phyloP scores from a whole-genome alignment of 2,888 invertebrate species.

The Eristalinus aeneus region DNA sequence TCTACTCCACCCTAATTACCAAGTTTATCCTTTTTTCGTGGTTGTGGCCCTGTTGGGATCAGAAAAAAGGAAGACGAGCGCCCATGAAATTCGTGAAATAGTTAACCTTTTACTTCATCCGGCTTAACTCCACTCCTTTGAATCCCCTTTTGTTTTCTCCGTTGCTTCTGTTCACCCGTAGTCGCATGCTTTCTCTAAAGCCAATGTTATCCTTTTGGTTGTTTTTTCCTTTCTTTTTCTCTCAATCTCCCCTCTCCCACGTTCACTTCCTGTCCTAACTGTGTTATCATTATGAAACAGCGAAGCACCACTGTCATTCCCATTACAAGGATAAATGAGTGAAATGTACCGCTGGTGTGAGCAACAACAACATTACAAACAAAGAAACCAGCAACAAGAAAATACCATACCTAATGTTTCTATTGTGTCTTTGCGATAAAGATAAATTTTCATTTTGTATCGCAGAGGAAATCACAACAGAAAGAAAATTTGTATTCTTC shows the following conservation, averaged over 20 bases:
- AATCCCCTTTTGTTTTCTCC: background rate
- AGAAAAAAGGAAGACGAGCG: background rate
- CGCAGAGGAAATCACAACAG: background rate
- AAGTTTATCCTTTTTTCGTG: slow-evolving; percentile 31
- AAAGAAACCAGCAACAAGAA: background rate
- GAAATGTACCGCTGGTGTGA: slow-evolving; percentile 13
- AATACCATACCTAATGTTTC: background rate
- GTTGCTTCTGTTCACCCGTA: background rate
- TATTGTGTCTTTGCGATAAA: slow-evolving; percentile 42
- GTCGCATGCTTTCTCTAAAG: slow-evolving; percentile 2
- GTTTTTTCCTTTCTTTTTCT: background rate
- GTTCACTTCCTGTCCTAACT: slow-evolving; percentile 36
- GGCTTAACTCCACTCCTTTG: background rate
- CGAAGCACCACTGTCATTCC: slow-evolving; percentile 49
- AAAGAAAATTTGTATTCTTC: slow-evolving; percentile 20
- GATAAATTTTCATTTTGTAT: slow-evolving; percentile 60
- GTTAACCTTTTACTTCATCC: slow-evolving; percentile 41
- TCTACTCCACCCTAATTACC: slow-evolving; percentile 45
- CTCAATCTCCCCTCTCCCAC: background rate
- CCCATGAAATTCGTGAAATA: slow-evolving; percentile 9
- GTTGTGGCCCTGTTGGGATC: background rate
- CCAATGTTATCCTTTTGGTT: slow-evolving; percentile 44
- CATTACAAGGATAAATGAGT: slow-evolving; percentile 45
- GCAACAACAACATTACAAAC: background rate
- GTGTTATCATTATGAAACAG: slow-evolving; percentile 55